A percentile compares a stretch with the other conserved stretches of the same genome.
phyloP scores from a whole-genome alignment of 2,797 vertebrate species.

The Gymnothorax javanicus region DNA sequence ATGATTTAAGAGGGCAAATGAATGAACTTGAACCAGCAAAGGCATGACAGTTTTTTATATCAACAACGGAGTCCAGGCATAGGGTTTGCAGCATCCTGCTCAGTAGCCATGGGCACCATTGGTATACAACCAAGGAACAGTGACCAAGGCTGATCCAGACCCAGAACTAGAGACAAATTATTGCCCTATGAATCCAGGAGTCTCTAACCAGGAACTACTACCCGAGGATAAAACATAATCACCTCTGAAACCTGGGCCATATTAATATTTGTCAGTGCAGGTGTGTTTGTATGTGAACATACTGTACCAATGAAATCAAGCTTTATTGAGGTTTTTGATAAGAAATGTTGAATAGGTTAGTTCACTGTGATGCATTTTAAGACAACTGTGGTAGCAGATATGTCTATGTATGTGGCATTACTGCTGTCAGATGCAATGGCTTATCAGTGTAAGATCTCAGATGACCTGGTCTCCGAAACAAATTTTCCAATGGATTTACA shows the following conservation, averaged over 20 bases:
- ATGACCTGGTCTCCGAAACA: not conserved
- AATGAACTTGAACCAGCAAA: not conserved
- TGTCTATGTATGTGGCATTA: not conserved
- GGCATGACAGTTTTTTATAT: not conserved
- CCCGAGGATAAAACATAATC: not conserved
- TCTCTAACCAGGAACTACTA: not conserved
- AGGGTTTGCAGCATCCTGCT: not conserved
- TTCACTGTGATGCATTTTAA: not conserved
- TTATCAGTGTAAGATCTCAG: not conserved
- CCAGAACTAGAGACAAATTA: not conserved
- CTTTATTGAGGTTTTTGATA: not conserved
- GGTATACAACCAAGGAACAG: not conserved
- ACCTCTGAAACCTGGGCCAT: not conserved
- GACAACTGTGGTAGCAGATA: not conserved
- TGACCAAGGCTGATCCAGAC: not conserved
- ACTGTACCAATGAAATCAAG: not conserved
- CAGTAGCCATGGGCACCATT: not conserved
- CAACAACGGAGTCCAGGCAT: not conserved
- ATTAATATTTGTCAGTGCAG: conserved; percentile 31
- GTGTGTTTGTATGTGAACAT: conserved; percentile 1
- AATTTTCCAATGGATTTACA: not conserved
- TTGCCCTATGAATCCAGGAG: not conserved
- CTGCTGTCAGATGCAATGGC: not conserved
- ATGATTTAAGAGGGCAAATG: not conserved
- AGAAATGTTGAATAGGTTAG: not conserved